A percentile compares a stretch with the other conserved stretches of the same genome.
phyloP scores from a whole-genome alignment of 2,113 vertebrate genomes.

The Athene cunicularia region DNA sequence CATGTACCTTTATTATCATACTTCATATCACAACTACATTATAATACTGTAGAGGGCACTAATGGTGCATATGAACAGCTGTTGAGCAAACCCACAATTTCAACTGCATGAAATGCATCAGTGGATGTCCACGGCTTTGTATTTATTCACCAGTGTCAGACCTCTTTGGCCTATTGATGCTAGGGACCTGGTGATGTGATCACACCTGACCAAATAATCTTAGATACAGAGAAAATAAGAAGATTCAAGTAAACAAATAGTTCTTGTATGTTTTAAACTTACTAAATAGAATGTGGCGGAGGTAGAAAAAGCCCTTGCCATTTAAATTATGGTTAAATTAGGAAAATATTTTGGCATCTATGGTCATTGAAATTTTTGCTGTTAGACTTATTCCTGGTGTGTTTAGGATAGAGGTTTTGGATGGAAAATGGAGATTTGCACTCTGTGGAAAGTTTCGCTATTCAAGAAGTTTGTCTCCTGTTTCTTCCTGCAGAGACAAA shows the following conservation, averaged over 20 bases:
- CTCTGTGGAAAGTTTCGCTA: background rate
- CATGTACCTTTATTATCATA: background rate
- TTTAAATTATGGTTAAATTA: background rate
- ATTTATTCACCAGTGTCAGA: background rate
- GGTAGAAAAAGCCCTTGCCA: background rate
- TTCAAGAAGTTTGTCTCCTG: background rate
- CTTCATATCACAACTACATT: background rate
- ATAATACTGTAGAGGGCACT: constrained; percentile 72
- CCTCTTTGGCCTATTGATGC: background rate
- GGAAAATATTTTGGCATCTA: background rate
- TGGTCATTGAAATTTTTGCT: background rate
- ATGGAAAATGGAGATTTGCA: background rate
- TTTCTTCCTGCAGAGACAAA: background rate
- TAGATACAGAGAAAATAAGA: background rate
- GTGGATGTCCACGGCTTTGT: background rate
- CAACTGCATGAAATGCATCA: background rate
- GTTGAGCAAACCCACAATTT: background rate
- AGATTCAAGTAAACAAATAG: background rate
- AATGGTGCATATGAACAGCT: constrained; percentile 30
- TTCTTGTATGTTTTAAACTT: background rate
- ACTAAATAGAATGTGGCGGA: background rate
- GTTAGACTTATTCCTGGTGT: background rate
- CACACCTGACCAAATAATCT: background rate
- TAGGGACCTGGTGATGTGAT: background rate
- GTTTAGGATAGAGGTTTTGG: background rate